Evolutionary conservation across 2,113 vertebrate species (phyloP).

Genomic region (Castor canadensis): DNA sequence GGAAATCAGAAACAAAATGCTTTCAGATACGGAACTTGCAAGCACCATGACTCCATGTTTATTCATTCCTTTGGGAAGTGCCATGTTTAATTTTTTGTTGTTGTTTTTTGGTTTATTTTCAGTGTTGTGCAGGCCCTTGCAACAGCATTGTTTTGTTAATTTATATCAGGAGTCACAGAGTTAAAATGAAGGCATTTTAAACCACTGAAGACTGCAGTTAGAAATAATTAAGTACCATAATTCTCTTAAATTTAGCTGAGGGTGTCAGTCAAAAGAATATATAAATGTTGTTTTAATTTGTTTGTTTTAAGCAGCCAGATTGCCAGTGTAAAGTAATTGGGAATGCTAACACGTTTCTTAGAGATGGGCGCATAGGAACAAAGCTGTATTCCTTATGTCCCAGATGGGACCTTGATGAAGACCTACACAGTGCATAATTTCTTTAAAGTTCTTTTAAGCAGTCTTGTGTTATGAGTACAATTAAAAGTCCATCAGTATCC

Average conservation of each 20-base stretch:
- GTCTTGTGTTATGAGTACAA: constrained; percentile 89
- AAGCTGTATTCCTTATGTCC: constrained; percentile 81
- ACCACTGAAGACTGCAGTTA: constrained; percentile 82
- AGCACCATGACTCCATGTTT: constrained; percentile 85
- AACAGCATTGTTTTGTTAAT: constrained; percentile 78
- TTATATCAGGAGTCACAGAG: constrained; percentile 84
- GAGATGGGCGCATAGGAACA: constrained; percentile 80
- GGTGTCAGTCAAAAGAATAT: constrained; percentile 79
- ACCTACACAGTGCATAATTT: constrained; percentile 91
- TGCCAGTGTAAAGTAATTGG: constrained; percentile 82
- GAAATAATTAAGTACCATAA: constrained; percentile 83
- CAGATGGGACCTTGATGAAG: constrained; percentile 88
- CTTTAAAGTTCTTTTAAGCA: constrained; percentile 87
- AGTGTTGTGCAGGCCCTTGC: constrained; percentile 84
- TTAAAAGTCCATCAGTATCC: constrained; percentile 89
- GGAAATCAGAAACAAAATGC: constrained; percentile 84
- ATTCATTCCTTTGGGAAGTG: constrained; percentile 89
- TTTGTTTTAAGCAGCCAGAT: constrained; percentile 78
- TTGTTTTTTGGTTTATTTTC: constrained; percentile 84
- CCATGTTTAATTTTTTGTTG: constrained; percentile 72
- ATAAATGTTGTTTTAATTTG: constrained; percentile 50
- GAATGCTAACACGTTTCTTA: constrained; percentile 77
- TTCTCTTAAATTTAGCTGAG: constrained; percentile 83
- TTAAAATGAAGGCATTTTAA: constrained; percentile 86
- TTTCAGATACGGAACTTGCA: constrained; percentile 83